Evolutionary conservation across 2,888 invertebrate species (phyloP).

Genomic region (Lapara coniferarum): DNA sequence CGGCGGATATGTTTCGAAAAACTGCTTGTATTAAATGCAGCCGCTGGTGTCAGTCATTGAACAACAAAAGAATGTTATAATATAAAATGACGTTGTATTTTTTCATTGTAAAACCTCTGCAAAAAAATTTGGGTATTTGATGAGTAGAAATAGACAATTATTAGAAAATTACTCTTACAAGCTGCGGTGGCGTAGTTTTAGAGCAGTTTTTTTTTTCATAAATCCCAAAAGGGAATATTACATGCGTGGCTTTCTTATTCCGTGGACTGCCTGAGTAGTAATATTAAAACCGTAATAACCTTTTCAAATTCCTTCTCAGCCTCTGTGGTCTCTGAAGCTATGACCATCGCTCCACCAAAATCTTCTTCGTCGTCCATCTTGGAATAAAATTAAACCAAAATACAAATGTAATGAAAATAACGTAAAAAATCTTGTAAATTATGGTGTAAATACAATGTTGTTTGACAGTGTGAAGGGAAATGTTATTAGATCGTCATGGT

Average conservation of each 20-base stretch:
- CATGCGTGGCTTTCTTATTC: no score
- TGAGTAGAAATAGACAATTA: background rate
- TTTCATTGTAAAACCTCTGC: no score
- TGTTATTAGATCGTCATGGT: slow-evolving; percentile 9
- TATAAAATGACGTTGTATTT: background rate
- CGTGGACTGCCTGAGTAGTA: background rate
- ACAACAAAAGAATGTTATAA: background rate
- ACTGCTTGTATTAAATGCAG: no score
- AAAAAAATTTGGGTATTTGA: no score
- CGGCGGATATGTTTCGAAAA: no score
- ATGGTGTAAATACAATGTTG: slow-evolving; percentile 23
- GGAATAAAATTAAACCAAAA: slow-evolving; percentile 34
- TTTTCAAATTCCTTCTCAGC: slow-evolving; percentile 73
- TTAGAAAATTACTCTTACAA: background rate
- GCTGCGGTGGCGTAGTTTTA: no score
- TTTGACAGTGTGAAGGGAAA: slow-evolving; percentile 25
- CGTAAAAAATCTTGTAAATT: slow-evolving; percentile 42
- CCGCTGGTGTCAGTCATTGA: background rate
- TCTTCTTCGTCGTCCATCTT: slow-evolving; percentile 65
- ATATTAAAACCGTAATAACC: slow-evolving; percentile 43
- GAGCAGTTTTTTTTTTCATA: no score
- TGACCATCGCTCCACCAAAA: slow-evolving; percentile 58
- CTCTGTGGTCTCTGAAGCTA: slow-evolving; percentile 73
- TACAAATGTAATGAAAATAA: slow-evolving; percentile 38
- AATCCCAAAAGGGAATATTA: no score